Evolutionary conservation across 1,140 invertebrate species (phyloP), one percentile per base, ranked within the genome.

Genomic region (Brachionus rubens): DNA sequence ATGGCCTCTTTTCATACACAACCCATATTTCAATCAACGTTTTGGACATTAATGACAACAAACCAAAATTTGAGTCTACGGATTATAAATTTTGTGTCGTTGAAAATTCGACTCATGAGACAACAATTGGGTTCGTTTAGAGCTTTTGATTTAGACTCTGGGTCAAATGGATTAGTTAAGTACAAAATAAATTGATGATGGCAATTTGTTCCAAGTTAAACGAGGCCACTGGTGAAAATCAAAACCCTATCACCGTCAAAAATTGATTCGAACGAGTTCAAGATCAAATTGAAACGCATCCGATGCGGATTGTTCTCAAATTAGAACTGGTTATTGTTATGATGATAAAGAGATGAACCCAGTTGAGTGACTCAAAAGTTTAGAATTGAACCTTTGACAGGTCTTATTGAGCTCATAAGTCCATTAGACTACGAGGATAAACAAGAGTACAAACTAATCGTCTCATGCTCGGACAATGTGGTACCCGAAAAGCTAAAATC

Each of bases 51-150:
- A 75, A 75, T 59, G 72, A 75, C 21, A 54, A 75, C 21, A 46
- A 54, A 16, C 72, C 72, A 12, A 47, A 36, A 46, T 75, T 75
- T 47, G 54, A 56, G 10, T 30, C 16, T 30, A 16, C 48, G 7
- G 36, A 47, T 54, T 75, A 75, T 24, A 43, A 75, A 59, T 75
- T 75, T 36, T 54, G 43, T 54, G 48, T 59, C 10, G 72, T 43
- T 36, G 72, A 75, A 59, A 59, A 43, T 16, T 56, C 40, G 4
- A 54, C 50, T n/a, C 21, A 54, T 10, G 16, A 41, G 5, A 26
- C 24, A 4, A 14, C 28, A 33, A 46, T 75, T 33, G 72, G 72
- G 4, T 16, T 9, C 30, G 72, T 75, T n/a, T 16, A 24, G 40
- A 19, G 72, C 72, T 28, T 43, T 54, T 19, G 72, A 75, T 47